phyloP scores from a whole-genome alignment of 2,888 invertebrate species.

The Xestia c-nigrum region DNA sequence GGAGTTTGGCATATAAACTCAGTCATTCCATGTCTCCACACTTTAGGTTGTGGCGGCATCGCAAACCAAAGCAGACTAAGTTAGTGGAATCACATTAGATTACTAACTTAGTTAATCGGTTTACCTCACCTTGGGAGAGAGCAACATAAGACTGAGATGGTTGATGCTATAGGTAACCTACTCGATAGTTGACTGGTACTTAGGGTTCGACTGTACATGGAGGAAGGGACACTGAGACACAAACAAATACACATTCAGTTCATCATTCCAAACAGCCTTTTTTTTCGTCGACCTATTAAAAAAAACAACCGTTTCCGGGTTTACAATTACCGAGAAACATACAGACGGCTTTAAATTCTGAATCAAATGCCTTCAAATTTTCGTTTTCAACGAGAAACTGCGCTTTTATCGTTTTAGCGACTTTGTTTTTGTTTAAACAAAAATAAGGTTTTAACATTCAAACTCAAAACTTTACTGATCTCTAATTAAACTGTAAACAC shows the following conservation, averaged over 20 bases:
- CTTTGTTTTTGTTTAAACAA: not conserved
- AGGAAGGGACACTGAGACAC: too few relatives aligned
- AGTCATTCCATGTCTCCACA: not conserved
- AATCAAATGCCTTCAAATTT: not conserved
- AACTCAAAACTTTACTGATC: not conserved
- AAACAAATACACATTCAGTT: too few relatives aligned
- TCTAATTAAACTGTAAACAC: too few relatives aligned
- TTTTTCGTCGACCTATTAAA: too few relatives aligned
- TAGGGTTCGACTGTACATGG: not conserved
- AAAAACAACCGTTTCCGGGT: too few relatives aligned
- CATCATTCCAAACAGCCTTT: too few relatives aligned
- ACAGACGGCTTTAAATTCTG: not conserved
- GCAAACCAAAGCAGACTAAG: slow-evolving; percentile 27
- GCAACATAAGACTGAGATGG: not conserved
- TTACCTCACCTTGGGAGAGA: slow-evolving; percentile 26
- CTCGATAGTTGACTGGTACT: not conserved
- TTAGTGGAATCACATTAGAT: slow-evolving; percentile 46
- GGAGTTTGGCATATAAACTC: not conserved
- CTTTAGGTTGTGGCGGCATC: slow-evolving; percentile 6
- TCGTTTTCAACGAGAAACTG: not conserved
- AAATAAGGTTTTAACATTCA: not conserved
- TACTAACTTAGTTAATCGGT: slow-evolving; percentile 48
- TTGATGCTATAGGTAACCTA: not conserved
- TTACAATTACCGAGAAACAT: too few relatives aligned
- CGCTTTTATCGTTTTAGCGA: not conserved